Evolutionary conservation across 1,140 invertebrate species (phyloP).

Genomic region (Pristionchus pacificus): DNA sequence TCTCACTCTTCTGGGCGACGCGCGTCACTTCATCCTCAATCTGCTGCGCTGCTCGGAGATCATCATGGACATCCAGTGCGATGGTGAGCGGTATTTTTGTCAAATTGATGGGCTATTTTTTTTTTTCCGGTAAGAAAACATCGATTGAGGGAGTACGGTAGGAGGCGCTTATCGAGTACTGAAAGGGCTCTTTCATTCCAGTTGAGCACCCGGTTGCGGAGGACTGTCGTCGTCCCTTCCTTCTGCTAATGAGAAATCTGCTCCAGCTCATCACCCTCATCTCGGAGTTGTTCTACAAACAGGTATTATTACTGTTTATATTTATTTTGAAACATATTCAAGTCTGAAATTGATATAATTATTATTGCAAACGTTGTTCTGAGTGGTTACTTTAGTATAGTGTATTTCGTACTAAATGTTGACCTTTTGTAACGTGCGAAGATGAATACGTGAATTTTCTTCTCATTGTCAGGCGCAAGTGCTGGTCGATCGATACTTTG

Average conservation of each 20-base stretch:
- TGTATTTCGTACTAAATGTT: no score
- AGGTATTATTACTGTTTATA: no score
- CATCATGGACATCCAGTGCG: not conserved
- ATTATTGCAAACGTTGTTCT: no score
- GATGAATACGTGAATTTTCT: not conserved
- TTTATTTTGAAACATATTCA: no score
- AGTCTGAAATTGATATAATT: no score
- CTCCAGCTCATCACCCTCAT: not conserved
- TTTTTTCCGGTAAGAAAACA: not conserved
- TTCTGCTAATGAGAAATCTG: not conserved
- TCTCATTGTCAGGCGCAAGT: not conserved
- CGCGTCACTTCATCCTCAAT: not conserved
- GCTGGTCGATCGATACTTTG: not conserved
- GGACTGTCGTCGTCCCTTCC: not conserved
- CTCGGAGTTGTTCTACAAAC: not conserved
- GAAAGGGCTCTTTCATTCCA: not conserved
- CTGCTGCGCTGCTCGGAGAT: not conserved
- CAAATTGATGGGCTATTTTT: not conserved
- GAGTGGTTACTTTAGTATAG: no score
- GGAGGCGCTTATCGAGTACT: not conserved
- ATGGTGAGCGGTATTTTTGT: not conserved
- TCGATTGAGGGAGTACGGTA: no score
- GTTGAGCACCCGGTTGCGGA: not conserved
- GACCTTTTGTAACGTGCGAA: not conserved
- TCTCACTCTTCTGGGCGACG: not conserved